These are phyloP conservation scores for Euthynnus affinis DNA, from an alignment of 2,797 vertebrate genomes.

Conservation along the genomic window DNA sequence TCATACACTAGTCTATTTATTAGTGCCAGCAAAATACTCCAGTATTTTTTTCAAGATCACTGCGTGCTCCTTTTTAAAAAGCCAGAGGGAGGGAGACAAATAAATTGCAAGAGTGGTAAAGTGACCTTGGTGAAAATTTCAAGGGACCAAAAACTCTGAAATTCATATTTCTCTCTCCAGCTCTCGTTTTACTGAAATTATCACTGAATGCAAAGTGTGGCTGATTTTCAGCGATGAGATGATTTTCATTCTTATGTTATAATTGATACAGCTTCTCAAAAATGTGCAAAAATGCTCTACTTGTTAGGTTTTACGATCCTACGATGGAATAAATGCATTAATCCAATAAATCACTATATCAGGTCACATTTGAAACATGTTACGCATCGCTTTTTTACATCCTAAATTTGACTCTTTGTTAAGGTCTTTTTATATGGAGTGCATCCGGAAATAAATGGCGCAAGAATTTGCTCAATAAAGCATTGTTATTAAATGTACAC, in stretches of 20 bases:
- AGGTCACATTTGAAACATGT: background rate
- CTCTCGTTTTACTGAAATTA: background rate
- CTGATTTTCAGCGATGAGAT: background rate
- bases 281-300: background rate
- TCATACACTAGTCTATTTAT: constrained; percentile 3
- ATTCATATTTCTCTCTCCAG: background rate
- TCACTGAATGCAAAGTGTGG: background rate
- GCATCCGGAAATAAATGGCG: background rate
- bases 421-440: background rate
- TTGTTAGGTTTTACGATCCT: background rate
- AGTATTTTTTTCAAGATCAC: constrained; percentile 8
- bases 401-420: background rate
- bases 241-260: background rate
- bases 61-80: background rate
- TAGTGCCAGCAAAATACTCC: background rate
- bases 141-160: background rate
- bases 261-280: constrained; percentile 1
- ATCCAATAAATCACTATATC: background rate
- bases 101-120: background rate
- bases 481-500: background rate
- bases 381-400: background rate
- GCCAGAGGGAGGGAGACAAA: background rate
- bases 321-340: background rate
- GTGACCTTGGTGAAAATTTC: constrained; percentile 25
- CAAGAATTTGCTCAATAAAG: background rate